Percentiles rank a stretch among this genome's conserved stretches.
Conservation (phyloP, 1,140 invertebrate genomes). For the Caenorhabditis briggsae region DNA sequence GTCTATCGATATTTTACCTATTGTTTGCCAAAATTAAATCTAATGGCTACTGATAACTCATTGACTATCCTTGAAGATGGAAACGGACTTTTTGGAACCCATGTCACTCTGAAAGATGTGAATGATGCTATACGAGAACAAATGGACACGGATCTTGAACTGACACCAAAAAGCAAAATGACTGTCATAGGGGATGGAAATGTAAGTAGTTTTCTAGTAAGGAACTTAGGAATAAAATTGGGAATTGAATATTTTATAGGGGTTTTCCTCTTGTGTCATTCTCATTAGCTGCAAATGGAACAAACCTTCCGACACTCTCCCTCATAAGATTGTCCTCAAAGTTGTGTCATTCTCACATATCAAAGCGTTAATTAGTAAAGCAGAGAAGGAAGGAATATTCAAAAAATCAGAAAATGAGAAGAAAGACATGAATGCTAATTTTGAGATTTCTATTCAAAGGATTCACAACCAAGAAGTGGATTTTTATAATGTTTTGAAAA, state of each 20-base stretch:
- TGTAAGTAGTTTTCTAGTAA: neutral
- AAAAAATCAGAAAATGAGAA: neutral
- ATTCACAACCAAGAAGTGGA: conserved; percentile 13
- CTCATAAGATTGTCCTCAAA: neutral
- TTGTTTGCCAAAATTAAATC: neutral
- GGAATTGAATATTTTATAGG: neutral
- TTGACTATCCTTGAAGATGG: neutral
- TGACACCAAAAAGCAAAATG: neutral
- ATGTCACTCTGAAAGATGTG: conserved; percentile 18
- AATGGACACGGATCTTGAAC: neutral
- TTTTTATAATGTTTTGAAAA: neutral
- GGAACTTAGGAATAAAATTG: no score
- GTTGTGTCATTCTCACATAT: neutral
- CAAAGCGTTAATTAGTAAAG: neutral
- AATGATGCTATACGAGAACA: neutral
- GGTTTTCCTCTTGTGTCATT: conserved; percentile 9
- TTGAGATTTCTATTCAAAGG: neutral
- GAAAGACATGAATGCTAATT: neutral
- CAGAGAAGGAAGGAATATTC: neutral
- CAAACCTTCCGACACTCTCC: neutral
- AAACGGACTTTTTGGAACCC: neutral
- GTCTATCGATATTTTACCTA: neutral
- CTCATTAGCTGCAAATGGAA: neutral
- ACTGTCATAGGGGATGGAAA: conserved; percentile 10
- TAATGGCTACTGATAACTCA: neutral